These are phyloP conservation scores for Lepidocyrtinus sp. DNA, from an alignment of 2,888 invertebrate genomes.

Conservation along the genomic window DNA sequence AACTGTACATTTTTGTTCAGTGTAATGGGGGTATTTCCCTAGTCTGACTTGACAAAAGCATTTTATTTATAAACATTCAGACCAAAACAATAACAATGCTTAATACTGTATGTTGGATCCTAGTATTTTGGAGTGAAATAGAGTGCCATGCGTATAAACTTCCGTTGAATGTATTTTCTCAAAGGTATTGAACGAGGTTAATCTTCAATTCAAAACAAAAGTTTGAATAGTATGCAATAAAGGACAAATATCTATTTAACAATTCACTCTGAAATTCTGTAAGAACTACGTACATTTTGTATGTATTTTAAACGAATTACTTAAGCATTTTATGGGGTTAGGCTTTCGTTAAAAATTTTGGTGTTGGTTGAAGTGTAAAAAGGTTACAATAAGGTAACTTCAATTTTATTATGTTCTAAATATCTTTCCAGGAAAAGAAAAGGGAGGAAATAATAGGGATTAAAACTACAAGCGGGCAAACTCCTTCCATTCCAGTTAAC, in stretches of 20 bases:
- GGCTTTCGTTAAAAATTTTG: not conserved
- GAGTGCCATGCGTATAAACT: too few relatives aligned
- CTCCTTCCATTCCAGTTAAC: too few relatives aligned
- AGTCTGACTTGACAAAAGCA: not conserved
- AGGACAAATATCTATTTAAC: too few relatives aligned
- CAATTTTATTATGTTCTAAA: conserved; percentile 10
- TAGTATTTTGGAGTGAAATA: too few relatives aligned
- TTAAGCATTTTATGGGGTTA: not conserved
- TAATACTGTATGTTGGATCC: not conserved
- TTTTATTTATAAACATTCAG: conserved; percentile 5
- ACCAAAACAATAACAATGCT: not conserved
- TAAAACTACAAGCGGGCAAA: too few relatives aligned
- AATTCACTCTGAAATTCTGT: not conserved
- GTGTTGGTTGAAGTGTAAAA: not conserved
- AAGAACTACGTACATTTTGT: not conserved
- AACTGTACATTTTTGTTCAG: not conserved
- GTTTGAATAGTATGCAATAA: too few relatives aligned
- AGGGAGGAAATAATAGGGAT: not conserved
- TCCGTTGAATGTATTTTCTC: not conserved
- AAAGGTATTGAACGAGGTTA: not conserved
- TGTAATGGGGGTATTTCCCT: not conserved
- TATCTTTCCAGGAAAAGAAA: not conserved
- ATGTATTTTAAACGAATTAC: not conserved
- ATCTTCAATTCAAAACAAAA: too few relatives aligned
- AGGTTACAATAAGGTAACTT: not conserved